phyloP scores from a whole-genome alignment of 2,888 invertebrate genomes.

The Marronus borbonicus region DNA sequence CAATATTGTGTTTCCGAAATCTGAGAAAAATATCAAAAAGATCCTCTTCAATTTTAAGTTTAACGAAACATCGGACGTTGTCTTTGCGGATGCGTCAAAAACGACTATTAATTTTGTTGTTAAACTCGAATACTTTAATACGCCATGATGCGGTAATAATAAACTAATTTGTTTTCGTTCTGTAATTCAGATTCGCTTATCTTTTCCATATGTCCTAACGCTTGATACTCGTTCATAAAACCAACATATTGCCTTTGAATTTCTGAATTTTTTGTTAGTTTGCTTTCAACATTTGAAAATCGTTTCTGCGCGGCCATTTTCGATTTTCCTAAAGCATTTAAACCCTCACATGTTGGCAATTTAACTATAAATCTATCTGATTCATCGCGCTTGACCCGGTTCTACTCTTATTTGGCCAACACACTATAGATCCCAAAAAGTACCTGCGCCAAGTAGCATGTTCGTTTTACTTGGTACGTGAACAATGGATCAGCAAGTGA shows the following conservation, averaged over 20 bases:
- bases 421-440: not conserved
- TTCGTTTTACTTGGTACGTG: not conserved
- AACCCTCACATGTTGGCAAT: not conserved
- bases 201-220: not conserved
- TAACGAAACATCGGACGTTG: constrained; percentile 24
- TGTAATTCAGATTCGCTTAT: not conserved
- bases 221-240: not conserved
- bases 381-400: not conserved
- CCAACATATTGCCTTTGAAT: not conserved
- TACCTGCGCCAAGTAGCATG: not conserved
- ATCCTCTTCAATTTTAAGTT: not conserved
- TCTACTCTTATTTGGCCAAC: not conserved
- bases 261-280: not conserved
- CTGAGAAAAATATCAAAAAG: not conserved
- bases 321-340: not conserved
- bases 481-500: not conserved
- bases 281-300: not conserved
- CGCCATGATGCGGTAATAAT: constrained; percentile 54
- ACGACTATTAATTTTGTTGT: constrained; percentile 54
- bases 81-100: constrained; percentile 51
- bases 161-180: no score
- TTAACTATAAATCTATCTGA: not conserved
- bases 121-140: constrained; percentile 45
- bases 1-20: not conserved
- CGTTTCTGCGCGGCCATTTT: not conserved